Conservation (phyloP, 1,140 invertebrate genomes). For the Aphelinus atriplicis region DNA sequence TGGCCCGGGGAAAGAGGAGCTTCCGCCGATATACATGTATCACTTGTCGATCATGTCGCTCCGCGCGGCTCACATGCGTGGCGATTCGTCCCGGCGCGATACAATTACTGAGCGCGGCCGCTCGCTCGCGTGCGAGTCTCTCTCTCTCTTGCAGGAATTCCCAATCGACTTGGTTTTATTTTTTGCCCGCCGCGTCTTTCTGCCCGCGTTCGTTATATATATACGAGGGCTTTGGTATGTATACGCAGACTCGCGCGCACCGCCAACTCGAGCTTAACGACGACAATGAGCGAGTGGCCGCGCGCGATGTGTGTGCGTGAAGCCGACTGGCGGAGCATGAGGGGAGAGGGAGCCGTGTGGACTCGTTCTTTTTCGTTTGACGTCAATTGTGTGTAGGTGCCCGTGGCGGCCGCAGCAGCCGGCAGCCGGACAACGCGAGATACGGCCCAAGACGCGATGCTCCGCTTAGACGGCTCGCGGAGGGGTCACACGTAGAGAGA, state of each 20-base stretch:
- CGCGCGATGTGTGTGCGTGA: constrained; percentile 4
- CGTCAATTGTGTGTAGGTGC: constrained; percentile 65
- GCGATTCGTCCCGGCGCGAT: constrained; percentile 28
- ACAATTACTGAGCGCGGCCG: constrained; percentile 29
- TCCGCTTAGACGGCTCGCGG: constrained; percentile 54
- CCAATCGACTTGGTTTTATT: constrained; percentile 25
- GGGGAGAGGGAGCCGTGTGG: constrained; percentile 28
- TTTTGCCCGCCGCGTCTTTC: not conserved
- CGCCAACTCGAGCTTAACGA: constrained; percentile 35
- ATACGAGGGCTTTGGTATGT: too few species aligned
- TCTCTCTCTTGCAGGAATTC: constrained; percentile 17
- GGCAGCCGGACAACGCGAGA: constrained; percentile 45
- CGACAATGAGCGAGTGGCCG: constrained; percentile 35
- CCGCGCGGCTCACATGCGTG: not conserved
- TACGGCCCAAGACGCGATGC: constrained; percentile 41
- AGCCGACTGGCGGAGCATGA: not conserved
- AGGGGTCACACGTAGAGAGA: constrained; percentile 61
- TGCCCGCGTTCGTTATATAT: not conserved
- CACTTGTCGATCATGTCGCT: constrained; percentile 43
- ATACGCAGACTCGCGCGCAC: not conserved
- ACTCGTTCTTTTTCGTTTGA: constrained; percentile 50
- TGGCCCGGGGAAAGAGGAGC: too few species aligned
- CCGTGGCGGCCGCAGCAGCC: not conserved
- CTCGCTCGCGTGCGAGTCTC: not conserved
- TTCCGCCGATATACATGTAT: not conserved